phyloP scores from a whole-genome alignment of 2,797 vertebrate genomes.

The Sternotherus odoratus region DNA sequence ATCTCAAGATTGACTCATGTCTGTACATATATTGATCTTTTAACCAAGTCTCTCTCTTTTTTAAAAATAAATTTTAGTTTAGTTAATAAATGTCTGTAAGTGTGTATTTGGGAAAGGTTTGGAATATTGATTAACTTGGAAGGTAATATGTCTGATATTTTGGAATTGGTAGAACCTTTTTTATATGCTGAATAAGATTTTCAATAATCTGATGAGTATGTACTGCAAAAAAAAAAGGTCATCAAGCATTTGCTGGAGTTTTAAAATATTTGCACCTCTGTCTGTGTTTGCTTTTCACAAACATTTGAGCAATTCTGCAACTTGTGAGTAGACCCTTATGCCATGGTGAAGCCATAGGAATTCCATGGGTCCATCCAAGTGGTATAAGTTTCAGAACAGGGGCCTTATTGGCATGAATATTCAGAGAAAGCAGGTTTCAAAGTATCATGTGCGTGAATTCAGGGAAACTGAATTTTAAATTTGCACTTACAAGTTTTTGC shows the following conservation, averaged over 20 bases:
- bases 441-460: background rate
- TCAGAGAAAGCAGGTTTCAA: background rate
- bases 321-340: background rate
- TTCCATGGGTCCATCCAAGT: background rate
- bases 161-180: too few species aligned
- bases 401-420: fast-evolving
- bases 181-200: too few species aligned
- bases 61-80: too few species aligned
- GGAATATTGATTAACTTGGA: too few species aligned
- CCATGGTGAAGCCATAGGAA: fast-evolving
- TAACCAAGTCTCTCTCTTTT: too few species aligned
- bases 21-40: too few species aligned
- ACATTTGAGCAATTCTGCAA: background rate
- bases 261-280: background rate
- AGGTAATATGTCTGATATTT: too few species aligned
- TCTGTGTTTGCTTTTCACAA: background rate
- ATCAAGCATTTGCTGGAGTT: background rate
- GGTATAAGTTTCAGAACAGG: fast-evolving
- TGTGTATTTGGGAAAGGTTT: too few species aligned
- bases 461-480: background rate
- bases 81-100: too few species aligned
- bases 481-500: background rate
- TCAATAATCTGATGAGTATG: fast-evolving
- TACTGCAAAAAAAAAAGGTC: background rate
- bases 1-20: too few species aligned